phyloP scores from a whole-genome alignment of 2,888 invertebrate genomes.

The Drosophila vallismaia region DNA sequence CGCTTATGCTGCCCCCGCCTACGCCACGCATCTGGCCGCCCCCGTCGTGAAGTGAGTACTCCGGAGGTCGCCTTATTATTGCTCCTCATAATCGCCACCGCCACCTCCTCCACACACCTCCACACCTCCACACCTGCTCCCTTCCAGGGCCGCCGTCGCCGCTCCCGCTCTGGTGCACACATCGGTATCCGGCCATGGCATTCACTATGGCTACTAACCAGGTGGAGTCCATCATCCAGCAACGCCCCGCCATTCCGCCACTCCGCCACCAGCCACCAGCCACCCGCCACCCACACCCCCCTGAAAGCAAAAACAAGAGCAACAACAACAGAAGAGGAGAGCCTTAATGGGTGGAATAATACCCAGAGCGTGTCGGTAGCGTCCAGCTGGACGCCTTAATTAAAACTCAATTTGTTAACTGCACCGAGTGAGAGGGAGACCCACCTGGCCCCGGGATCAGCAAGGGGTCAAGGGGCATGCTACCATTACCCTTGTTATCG shows the following conservation, averaged over 20 bases:
- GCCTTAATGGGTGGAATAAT: conserved; percentile 44
- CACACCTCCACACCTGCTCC: not conserved
- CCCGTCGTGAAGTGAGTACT: conserved; percentile 81
- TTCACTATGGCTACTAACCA: conserved; percentile 83
- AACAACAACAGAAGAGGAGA: conserved; percentile 11
- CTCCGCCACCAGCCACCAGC: conserved; percentile 3
- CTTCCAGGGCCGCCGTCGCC: conserved; percentile 79
- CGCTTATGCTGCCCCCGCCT: conserved; percentile 58
- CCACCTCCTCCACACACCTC: not conserved
- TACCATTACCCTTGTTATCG: not conserved
- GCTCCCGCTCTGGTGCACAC: conserved; percentile 83
- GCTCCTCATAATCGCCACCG: conserved; percentile 44
- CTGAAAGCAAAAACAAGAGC: not conserved
- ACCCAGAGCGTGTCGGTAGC: conserved; percentile 40
- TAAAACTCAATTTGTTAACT: conserved; percentile 44
- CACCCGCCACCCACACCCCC: conserved; percentile 2
- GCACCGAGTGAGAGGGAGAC: conserved; percentile 22
- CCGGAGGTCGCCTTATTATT: conserved; percentile 34
- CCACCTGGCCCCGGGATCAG: not conserved
- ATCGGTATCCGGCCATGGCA: conserved; percentile 83
- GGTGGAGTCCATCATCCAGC: not conserved
- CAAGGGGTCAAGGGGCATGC: not conserved
- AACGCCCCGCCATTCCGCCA: not conserved
- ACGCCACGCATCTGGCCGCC: conserved; percentile 78
- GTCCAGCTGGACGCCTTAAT: conserved; percentile 38